phyloP scores from a whole-genome alignment of 2,888 invertebrate species.

The Archaeoteleia sp. region DNA sequence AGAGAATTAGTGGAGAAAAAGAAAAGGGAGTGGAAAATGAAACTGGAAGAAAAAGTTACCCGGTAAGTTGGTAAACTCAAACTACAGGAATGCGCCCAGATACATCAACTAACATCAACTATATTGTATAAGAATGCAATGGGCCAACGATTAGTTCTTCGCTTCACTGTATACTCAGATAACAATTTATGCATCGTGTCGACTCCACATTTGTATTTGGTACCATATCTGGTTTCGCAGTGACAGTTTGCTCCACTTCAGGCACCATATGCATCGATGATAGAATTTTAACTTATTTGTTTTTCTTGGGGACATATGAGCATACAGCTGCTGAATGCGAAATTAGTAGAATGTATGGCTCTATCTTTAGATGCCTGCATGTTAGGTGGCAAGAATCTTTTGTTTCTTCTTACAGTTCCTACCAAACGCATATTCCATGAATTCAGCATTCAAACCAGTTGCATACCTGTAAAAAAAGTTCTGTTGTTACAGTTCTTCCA shows the following conservation, averaged over 20 bases:
- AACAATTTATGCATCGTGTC: conserved; percentile 40
- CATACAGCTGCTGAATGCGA: conserved; percentile 37
- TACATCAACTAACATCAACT: background rate
- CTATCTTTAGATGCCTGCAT: conserved; percentile 17
- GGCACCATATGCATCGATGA: conserved; percentile 51
- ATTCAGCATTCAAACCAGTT: conserved; percentile 44
- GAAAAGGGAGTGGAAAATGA: too few relatives aligned
- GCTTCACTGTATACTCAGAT: background rate
- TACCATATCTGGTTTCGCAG: conserved; percentile 54
- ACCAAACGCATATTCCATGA: conserved; percentile 55
- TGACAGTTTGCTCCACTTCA: conserved; percentile 31
- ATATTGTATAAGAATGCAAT: conserved; percentile 7
- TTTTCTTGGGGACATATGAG: conserved; percentile 55
- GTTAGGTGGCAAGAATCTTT: conserved; percentile 21
- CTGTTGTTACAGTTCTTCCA: conserved; percentile 57
- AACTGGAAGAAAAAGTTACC: too few relatives aligned
- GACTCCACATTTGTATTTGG: conserved; percentile 47
- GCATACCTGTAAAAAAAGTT: conserved; percentile 57
- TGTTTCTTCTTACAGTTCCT: conserved; percentile 50
- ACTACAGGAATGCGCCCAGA: too few relatives aligned
- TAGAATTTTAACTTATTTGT: conserved; percentile 54
- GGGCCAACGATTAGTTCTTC: conserved; percentile 12
- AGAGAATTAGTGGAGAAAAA: too few relatives aligned
- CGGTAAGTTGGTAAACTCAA: too few relatives aligned
- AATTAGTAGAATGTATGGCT: conserved; percentile 4